A percentile compares a stretch with the other conserved stretches of the same genome.
Conservation (phyloP, 2,113 vertebrate species). For the Coturnix japonica region DNA sequence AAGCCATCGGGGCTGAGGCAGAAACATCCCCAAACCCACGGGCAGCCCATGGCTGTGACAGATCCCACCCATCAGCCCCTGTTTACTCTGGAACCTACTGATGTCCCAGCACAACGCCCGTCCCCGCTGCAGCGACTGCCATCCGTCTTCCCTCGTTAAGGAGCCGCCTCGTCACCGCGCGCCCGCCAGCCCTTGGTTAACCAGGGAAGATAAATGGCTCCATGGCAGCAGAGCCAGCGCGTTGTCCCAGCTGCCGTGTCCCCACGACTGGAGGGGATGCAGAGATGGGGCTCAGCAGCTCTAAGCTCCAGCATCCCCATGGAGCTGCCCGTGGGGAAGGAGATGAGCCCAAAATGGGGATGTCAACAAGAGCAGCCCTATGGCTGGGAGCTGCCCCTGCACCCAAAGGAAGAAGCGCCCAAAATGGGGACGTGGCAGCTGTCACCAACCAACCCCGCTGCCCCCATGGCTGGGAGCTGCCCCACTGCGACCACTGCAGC, state of each 20-base stretch:
- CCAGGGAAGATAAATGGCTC: conserved; percentile 57
- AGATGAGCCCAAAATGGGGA: not conserved
- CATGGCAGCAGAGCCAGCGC: not conserved
- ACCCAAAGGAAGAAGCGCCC: not conserved
- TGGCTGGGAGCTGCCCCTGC: not conserved
- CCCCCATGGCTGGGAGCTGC: not conserved
- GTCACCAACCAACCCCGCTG: not conserved
- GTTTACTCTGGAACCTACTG: not conserved
- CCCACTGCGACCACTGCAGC: not conserved
- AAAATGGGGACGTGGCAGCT: rapidly evolving
- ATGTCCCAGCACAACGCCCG: not conserved
- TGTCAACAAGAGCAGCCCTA: not conserved
- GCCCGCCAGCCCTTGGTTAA: conserved; percentile 42
- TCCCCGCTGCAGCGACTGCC: conserved; percentile 15
- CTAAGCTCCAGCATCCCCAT: not conserved
- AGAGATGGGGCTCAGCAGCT: not conserved
- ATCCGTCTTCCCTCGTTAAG: conserved; percentile 64
- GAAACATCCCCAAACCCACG: rapidly evolving
- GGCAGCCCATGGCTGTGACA: rapidly evolving
- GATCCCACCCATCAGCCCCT: not conserved
- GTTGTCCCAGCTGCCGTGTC: rapidly evolving
- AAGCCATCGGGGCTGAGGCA: not conserved
- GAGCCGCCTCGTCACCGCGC: conserved; percentile 39
- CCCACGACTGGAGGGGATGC: not conserved
- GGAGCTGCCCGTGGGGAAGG: not conserved